Evolutionary conservation across 2,113 vertebrate genomes (phyloP).

Genomic region (Psophia crepitans): DNA sequence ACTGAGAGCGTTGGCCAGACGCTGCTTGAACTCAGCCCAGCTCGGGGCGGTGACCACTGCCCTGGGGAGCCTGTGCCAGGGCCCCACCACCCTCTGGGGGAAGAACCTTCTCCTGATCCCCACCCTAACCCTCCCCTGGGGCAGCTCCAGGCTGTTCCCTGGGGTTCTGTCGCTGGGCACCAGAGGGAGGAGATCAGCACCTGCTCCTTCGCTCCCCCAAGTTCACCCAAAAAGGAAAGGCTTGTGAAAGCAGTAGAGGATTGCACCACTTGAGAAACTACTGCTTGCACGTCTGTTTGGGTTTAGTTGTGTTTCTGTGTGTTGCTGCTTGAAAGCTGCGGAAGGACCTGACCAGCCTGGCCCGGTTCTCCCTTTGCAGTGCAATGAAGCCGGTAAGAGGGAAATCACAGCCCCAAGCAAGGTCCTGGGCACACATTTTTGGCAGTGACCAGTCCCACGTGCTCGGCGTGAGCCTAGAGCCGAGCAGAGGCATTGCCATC

Average conservation of each 20-base stretch:
- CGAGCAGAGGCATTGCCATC: background rate
- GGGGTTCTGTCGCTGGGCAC: too few species aligned
- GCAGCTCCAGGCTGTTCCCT: too few species aligned
- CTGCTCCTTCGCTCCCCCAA: too few species aligned
- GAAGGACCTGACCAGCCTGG: background rate
- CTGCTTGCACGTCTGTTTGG: background rate
- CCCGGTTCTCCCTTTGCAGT: background rate
- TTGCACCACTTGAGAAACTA: background rate
- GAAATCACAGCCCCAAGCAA: background rate
- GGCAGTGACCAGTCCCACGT: background rate
- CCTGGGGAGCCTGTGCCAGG: too few species aligned
- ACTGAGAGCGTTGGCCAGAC: too few species aligned
- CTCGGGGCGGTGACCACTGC: too few species aligned
- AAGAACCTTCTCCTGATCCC: too few species aligned
- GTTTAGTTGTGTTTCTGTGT: background rate
- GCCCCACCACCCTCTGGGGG: too few species aligned
- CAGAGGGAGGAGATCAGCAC: too few species aligned
- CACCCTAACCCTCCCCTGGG: too few species aligned
- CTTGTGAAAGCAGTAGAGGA: background rate
- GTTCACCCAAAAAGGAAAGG: background rate
- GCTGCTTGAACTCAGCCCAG: too few species aligned
- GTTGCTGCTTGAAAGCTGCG: fast-evolving
- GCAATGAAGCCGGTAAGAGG: fast-evolving
- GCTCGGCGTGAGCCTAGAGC: background rate
- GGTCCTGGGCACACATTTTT: background rate